Base-by-base conservation (phyloP, 2,888 invertebrate species). In the Serripes groenlandicus region DNA sequence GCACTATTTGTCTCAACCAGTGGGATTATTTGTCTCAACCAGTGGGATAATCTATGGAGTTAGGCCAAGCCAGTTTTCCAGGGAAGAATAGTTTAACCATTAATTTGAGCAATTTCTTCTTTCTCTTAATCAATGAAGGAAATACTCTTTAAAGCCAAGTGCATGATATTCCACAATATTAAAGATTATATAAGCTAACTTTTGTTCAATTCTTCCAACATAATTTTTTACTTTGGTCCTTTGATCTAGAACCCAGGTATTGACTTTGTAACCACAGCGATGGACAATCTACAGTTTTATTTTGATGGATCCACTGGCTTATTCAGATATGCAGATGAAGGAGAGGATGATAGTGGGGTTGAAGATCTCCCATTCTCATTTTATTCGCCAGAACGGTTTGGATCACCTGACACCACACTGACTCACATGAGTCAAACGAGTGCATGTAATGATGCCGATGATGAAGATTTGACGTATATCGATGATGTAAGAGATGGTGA, bases 401-500 rank as follows among this genome's bases (percentile, higher is more conserved):
- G 15, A 9, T 66, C 66, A 23, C n/a, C 42, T 7, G 26, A 66
- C 26, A 62, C 34, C 11, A 32, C 62, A 34, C 15, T 2, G 2
- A 21, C 49, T 5, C 18, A 49, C 18, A 49, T 21, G 21, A 62
- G 32, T 7, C 62, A 28, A 7, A 42, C 18, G 2, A 35, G 21
- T 34, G 34, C 18, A 32, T 28, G 34, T 23, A 58, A 56, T 37
- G 32, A 30, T 35, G 72, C 37, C n/a, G 74, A 74, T 32, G 74
- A 74, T 52, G 64, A 74, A 56, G 81, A 86, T 42, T 52, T 83
- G 42, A 71, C 80, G 2, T 83, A 78, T 70, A 70, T 79, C 21
- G 86, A 86, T 81, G 86, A 86, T 60, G 64, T 74, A 3, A 69
- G 60, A 58, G 83, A 81, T 78, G 68, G 74, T 58, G 85, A 85